phyloP scores from a whole-genome alignment of 2,113 vertebrate genomes.

The Amblyornis subalaris region DNA sequence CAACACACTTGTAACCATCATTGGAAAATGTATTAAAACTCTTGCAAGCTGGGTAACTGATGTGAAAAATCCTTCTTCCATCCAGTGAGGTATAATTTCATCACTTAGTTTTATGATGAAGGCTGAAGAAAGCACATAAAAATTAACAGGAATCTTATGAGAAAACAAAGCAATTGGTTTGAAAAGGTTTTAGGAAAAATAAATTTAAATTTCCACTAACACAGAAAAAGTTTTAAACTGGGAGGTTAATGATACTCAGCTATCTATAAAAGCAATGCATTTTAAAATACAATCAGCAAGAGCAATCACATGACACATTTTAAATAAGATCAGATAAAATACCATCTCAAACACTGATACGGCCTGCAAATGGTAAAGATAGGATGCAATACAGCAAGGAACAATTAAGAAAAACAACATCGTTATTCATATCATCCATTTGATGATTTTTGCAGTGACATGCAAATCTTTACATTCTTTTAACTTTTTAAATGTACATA shows the following conservation, averaged over 20 bases:
- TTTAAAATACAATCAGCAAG: not conserved
- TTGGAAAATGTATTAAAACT: conserved; percentile 2
- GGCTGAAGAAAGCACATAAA: not conserved
- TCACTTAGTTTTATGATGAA: conserved; percentile 1
- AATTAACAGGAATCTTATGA: not conserved
- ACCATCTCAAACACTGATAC: not conserved
- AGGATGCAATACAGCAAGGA: not conserved
- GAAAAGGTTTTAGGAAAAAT: not conserved
- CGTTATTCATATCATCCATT: not conserved
- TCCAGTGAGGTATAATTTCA: not conserved
- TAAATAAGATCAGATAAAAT: not conserved
- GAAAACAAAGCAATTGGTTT: not conserved
- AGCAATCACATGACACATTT: not conserved
- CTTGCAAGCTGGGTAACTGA: not conserved
- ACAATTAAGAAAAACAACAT: not conserved
- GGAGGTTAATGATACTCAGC: not conserved
- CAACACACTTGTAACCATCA: not conserved
- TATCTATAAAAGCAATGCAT: not conserved
- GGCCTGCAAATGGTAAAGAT: not conserved
- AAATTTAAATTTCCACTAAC: not conserved
- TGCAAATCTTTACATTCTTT: not conserved
- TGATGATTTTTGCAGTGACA: not conserved
- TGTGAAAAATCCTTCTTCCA: not conserved
- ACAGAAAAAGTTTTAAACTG: not conserved
- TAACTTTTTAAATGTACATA: not conserved